Evolutionary conservation across 2,888 invertebrate genomes (phyloP), one percentile per base, ranked within the genome.

Genomic region (Lucinisca nassula): DNA sequence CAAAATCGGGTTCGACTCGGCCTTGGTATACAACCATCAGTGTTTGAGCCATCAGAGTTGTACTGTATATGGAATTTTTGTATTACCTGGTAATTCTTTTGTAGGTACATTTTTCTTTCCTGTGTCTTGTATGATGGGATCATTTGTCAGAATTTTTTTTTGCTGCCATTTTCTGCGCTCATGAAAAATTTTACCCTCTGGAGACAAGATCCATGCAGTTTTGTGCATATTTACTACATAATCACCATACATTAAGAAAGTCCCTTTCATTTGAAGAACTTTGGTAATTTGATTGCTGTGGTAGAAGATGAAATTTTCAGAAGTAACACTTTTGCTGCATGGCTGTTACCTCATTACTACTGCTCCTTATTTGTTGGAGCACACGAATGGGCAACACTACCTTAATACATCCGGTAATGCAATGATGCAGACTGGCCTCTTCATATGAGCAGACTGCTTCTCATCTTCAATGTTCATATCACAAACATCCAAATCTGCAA

Each of bases 251-350:
- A 67, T 67, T 35, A 35, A 35, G 35, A 67, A 32, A 24, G 32
- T 67, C 67, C 67, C 67, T 67, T 67, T 67, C 67, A 35, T 17
- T 32, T 6, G 17, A 21, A 67, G 35, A 67, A 67, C 35, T 21
- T 35, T 21, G 1, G 35, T 67, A 67, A 67, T 67, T 67, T 67
- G 67, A 67, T 67, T 67, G 32, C 67, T 67, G 4, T 35, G 17
- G 35, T 67, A 67, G 24, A 67, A 67, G 67, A 67, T 67, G 67
- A 67, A 67, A 67, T 67, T 67, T 67, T 67, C 67, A 17, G 67
- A 67, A 67, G 67, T 67, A 67, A 67, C 67, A 35, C 67, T 67
- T 35, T 30, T 35, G 35, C 12, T 67, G 67, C 67, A 67, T 67
- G 35, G 35, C 21, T 67, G 12, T 67, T 32, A 67, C 67, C 35